A percentile compares a stretch with the other conserved stretches of the same genome.
Conservation (phyloP, 2,797 vertebrate species). For the Sebastes iracundus region DNA sequence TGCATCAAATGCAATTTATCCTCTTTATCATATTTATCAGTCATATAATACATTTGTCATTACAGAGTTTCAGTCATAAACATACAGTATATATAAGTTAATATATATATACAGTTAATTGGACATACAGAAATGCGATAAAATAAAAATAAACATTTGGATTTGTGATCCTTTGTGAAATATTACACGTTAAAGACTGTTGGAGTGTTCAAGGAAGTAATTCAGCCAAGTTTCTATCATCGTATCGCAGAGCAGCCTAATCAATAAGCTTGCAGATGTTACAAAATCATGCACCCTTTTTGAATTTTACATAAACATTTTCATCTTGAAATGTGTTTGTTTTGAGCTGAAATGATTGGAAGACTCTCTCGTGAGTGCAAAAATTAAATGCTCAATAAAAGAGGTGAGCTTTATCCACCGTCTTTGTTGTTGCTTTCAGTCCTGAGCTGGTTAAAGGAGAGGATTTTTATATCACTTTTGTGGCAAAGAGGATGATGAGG, state of each 20-base stretch:
- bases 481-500: slow-evolving; percentile 86
- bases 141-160: slow-evolving; percentile 62
- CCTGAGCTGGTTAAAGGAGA: not conserved
- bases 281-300: not conserved
- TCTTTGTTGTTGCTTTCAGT: not conserved
- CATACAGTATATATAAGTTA: slow-evolving; percentile 21
- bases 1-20: slow-evolving; percentile 4
- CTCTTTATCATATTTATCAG: slow-evolving; percentile 45
- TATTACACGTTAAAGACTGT: not conserved
- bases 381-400: not conserved
- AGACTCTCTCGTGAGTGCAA: not conserved
- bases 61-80: slow-evolving; percentile 59
- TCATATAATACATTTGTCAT: slow-evolving; percentile 65
- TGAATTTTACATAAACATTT: slow-evolving; percentile 10
- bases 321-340: not conserved
- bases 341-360: slow-evolving; percentile 15
- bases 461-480: slow-evolving; percentile 66
- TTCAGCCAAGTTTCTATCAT: slow-evolving; percentile 22
- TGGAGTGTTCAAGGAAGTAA: slow-evolving; percentile 58
- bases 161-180: slow-evolving; percentile 44
- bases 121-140: slow-evolving; percentile 46
- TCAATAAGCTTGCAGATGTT: not conserved
- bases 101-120: slow-evolving; percentile 45
- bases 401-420: not conserved
- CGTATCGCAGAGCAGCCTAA: not conserved